phyloP scores from a whole-genome alignment of 2,113 vertebrate species.

The Cairina moschata region DNA sequence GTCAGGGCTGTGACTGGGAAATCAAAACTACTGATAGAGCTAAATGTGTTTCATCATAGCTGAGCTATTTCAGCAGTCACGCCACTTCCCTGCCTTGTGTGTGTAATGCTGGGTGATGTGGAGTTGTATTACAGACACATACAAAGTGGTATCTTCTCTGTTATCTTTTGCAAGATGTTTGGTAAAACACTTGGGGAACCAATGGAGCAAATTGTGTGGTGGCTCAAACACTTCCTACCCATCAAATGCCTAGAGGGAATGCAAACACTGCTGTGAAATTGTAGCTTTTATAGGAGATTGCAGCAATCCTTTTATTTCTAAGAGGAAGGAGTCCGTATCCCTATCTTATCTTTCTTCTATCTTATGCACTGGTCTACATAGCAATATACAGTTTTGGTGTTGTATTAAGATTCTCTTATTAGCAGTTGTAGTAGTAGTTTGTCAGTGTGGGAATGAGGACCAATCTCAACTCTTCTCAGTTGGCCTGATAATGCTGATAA shows the following conservation, averaged over 20 bases:
- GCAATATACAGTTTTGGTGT: background rate
- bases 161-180: background rate
- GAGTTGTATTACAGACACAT: background rate
- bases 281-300: background rate
- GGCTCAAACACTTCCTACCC: background rate
- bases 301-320: background rate
- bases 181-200: background rate
- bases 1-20: background rate
- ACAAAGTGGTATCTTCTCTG: background rate
- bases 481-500: background rate
- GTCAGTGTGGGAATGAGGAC: background rate
- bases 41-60: background rate
- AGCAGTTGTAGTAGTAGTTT: no score
- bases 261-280: background rate
- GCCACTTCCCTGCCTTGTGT: no score
- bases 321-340: rapidly evolving
- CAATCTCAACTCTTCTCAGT: background rate
- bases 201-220: background rate
- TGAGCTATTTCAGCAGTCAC: background rate
- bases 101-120: background rate
- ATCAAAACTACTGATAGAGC: background rate
- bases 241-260: background rate
- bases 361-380: background rate
- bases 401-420: background rate
- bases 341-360: background rate